Percentiles rank a stretch among this genome's conserved stretches.
phyloP scores from a whole-genome alignment of 2,888 invertebrate genomes.

The Hydriomena furcata region DNA sequence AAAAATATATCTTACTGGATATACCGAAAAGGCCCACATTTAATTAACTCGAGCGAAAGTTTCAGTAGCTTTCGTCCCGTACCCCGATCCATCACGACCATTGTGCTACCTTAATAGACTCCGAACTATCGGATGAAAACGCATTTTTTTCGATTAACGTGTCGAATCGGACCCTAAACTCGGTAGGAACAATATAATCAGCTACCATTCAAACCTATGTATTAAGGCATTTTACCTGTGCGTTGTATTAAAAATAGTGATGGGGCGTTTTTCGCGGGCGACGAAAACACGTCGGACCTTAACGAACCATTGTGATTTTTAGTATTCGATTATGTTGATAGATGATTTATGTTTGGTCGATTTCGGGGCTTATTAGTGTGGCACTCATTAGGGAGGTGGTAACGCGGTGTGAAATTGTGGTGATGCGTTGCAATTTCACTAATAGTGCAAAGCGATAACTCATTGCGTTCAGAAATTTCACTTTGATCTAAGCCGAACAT shows the following conservation, averaged over 20 bases:
- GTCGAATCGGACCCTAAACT: constrained; percentile 70
- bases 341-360: constrained; percentile 59
- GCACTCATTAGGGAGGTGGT: constrained; percentile 42
- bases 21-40: constrained; percentile 45
- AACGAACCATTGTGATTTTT: constrained; percentile 80
- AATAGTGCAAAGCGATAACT: constrained; percentile 4
- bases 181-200: constrained; percentile 81
- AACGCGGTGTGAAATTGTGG: constrained; percentile 48
- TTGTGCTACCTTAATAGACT: constrained; percentile 37
- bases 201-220: constrained; percentile 67
- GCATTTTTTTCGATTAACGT: constrained; percentile 78
- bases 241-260: constrained; percentile 77
- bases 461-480: too few relatives aligned
- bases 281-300: constrained; percentile 51
- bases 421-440: constrained; percentile 27
- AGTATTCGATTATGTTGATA: constrained; percentile 75
- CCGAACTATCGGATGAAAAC: constrained; percentile 65
- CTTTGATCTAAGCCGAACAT: too few relatives aligned
- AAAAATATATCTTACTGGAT: not conserved
- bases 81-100: constrained; percentile 61
- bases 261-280: constrained; percentile 61
- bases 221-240: constrained; percentile 51
- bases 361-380: constrained; percentile 62
- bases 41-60: constrained; percentile 60
- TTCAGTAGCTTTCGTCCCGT: constrained; percentile 44